phyloP scores from a whole-genome alignment of 1,140 invertebrate genomes.

The Conus betulinus region DNA sequence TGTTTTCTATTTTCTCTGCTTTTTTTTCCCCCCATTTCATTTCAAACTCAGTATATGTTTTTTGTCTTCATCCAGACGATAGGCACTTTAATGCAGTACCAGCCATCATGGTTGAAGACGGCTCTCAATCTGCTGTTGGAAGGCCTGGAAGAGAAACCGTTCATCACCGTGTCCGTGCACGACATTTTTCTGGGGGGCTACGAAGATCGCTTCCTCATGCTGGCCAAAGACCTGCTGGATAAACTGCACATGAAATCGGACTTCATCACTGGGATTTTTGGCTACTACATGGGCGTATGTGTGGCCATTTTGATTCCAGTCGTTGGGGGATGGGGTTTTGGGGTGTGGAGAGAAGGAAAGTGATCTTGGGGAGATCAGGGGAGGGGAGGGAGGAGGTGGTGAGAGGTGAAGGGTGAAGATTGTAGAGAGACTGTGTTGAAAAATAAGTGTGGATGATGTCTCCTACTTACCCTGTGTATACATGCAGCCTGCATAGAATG shows the following conservation, averaged over 20 bases:
- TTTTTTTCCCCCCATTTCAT: no score
- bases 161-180: conserved; percentile 47
- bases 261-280: conserved; percentile 25
- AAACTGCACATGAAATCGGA: background rate
- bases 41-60: background rate
- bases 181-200: conserved; percentile 63
- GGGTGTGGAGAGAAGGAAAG: no score
- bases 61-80: conserved; percentile 44
- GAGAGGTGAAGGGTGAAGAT: no score
- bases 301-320: no score
- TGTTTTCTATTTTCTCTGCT: no score
- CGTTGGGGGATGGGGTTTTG: background rate
- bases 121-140: conserved; percentile 35
- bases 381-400: no score
- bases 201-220: conserved; percentile 52
- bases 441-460: background rate
- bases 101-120: conserved; percentile 43
- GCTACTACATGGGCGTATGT: conserved; percentile 35
- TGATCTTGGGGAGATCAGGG: no score
- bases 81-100: conserved; percentile 47
- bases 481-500: no score
- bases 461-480: background rate
- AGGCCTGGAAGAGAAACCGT: conserved; percentile 46
- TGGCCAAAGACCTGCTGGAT: conserved; percentile 38
- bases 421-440: background rate